phyloP scores from a whole-genome alignment of 2,888 invertebrate genomes.

The Drosophila recens region DNA sequence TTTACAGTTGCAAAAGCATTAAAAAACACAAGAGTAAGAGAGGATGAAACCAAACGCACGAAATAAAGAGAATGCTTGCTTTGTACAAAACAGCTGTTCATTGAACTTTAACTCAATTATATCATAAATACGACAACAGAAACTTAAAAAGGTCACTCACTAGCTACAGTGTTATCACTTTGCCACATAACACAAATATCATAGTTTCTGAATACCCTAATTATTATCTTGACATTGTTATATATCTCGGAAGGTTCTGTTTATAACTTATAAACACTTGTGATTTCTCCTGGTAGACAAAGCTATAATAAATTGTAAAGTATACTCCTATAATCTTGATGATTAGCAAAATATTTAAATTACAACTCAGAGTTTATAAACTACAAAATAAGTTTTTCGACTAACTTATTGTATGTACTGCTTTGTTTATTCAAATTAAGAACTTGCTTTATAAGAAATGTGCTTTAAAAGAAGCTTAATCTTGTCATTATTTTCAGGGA shows the following conservation, averaged over 20 bases:
- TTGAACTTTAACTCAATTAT: no score
- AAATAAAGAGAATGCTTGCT: no score
- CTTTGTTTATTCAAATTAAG: neutral
- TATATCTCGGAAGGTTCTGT: neutral
- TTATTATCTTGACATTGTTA: neutral
- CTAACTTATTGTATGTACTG: neutral
- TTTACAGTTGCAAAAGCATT: no score
- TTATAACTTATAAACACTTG: neutral
- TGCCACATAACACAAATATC: no score
- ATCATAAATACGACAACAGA: no score
- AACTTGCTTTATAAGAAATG: neutral
- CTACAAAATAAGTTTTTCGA: neutral
- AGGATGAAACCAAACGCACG: no score
- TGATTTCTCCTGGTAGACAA: neutral
- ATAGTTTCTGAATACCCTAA: no score
- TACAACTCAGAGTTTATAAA: neutral
- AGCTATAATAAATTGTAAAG: neutral
- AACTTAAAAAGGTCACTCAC: no score
- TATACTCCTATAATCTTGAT: neutral
- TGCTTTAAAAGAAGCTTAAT: neutral
- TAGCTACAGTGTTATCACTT: no score
- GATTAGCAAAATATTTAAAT: neutral
- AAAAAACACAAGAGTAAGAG: no score
- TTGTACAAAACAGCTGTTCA: no score
- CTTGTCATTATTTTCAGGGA: constrained; percentile 2